Base-by-base conservation (phyloP, 2,888 invertebrate genomes). In the Aphidius colemani region DNA sequence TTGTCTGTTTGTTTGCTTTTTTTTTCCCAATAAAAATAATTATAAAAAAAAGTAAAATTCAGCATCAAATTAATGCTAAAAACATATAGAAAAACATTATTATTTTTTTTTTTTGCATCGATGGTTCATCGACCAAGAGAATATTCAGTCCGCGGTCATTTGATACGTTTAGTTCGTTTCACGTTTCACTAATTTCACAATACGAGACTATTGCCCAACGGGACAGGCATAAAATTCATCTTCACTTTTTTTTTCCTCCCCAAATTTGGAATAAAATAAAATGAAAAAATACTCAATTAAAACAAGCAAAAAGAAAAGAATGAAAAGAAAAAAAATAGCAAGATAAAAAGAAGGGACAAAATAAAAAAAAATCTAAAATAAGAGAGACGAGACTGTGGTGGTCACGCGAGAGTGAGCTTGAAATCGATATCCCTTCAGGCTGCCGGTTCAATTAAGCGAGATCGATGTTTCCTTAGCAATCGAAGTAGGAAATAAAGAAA, bases 141-240 rank as follows among this genome's bases (percentile, higher is more conserved):
- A 57, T 39, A 30, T 11, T 45, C 46, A n/a, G 45, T 13, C 7
- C 13, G 43, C 49, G 57, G 64, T 57, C 61, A 61, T 68, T 68
- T 64, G 66, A 70, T 70, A 65, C 66, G 48, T 67, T 68, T 55
- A 64, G 61, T 67, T 67, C 67, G 63, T 63, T 70, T 66, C 63
- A 67, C 67, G 67, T 65, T 70, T 53, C 61, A 64, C 66, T 63
- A 67, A 68, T 67, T 65, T 58, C 46, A 67, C 63, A 7, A 49
- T 46, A 63, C 56, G 43, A 51, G 56, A 46, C 60, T 39, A n/a
- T 49, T 56, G 57, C 44, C 57, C 60, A 64, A 45, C 51, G 43
- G 43, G 58, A 50, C 55, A 53, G 53, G 59, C 45, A 64, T 64
- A 64, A 64, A 59, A 64, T 64, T 64, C 63, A 64, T 64, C 63